Conservation (phyloP, 92 coral and sea anemone species). For the Epizoanthus rinbou region DNA sequence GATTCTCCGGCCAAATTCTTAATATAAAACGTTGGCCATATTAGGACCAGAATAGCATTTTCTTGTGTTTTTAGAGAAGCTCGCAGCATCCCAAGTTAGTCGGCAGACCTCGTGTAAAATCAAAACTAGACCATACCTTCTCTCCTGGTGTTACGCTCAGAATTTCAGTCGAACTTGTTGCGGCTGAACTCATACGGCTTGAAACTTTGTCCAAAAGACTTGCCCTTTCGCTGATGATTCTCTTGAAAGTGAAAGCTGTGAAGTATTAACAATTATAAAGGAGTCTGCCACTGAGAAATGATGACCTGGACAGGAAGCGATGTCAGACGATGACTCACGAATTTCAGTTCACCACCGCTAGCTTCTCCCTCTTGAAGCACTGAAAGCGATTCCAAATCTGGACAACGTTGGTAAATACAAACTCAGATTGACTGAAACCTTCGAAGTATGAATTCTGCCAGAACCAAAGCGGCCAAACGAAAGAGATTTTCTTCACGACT, state of each 20-base stretch:
- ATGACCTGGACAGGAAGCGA: conserved; percentile 47
- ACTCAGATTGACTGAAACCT: conserved; percentile 23
- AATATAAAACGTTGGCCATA: conserved; percentile 32
- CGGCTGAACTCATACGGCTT: conserved; percentile 54
- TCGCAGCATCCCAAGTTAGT: not conserved
- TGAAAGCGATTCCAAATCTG: conserved; percentile 26
- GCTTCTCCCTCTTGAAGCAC: conserved; percentile 27
- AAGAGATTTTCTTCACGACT: conserved; percentile 37
- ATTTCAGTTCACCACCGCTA: conserved; percentile 20
- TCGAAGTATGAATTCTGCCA: conserved; percentile 11
- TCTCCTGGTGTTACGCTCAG: conserved; percentile 40
- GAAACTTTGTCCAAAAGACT: conserved; percentile 43
- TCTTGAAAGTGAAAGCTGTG: conserved; percentile 42
- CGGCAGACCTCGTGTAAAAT: conserved; percentile 24
- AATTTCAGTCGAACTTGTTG: conserved; percentile 45
- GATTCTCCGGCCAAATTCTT: conserved; percentile 5
- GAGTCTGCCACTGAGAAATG: conserved; percentile 34
- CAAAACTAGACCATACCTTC: conserved; percentile 16
- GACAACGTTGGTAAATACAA: not conserved
- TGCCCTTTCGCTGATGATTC: conserved; percentile 36
- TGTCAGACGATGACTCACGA: conserved; percentile 42
- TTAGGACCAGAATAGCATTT: conserved; percentile 24
- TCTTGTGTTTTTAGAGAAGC: conserved; percentile 1
- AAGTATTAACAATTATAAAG: conserved; percentile 32
- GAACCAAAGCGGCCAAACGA: not conserved